These are phyloP conservation scores for Chromobotia macracanthus DNA, from an alignment of 2,797 vertebrate genomes.

Conservation along the genomic window DNA sequence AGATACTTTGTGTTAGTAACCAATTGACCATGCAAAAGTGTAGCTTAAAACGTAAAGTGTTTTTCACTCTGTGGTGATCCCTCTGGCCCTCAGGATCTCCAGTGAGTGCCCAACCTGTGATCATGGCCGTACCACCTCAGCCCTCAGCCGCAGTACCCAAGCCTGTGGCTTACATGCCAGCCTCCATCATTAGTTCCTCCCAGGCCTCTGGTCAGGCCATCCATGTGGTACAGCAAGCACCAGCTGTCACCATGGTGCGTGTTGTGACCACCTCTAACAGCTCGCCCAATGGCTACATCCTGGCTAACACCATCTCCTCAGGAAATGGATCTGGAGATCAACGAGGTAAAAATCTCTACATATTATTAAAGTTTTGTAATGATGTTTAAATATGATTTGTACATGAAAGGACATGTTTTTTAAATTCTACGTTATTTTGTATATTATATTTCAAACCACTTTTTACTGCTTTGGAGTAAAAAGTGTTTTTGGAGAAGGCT, in stretches of 20 bases:
- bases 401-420: not conserved
- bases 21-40: no score
- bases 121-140: slow-evolving; percentile 90
- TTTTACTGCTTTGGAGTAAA: no score
- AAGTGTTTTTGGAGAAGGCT: no score
- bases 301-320: slow-evolving; percentile 74
- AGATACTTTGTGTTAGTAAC: no score
- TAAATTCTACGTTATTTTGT: not conserved
- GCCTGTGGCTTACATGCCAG: slow-evolving; percentile 87
- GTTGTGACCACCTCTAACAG: slow-evolving; percentile 85
- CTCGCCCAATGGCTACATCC: slow-evolving; percentile 90
- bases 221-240: slow-evolving; percentile 88
- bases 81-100: slow-evolving; percentile 83
- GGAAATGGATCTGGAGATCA: slow-evolving; percentile 78
- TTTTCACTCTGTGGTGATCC: no score
- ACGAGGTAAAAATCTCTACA: slow-evolving; percentile 66
- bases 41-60: no score
- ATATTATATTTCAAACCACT: not conserved
- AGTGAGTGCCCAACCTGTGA: slow-evolving; percentile 90
- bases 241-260: slow-evolving; percentile 92
- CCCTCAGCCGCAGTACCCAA: slow-evolving; percentile 82
- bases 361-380: not conserved
- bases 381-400: not conserved
- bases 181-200: slow-evolving; percentile 82
- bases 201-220: slow-evolving; percentile 85